A percentile compares a stretch with the other conserved stretches of the same genome.
phyloP scores from a whole-genome alignment of 2,113 vertebrate species.

The Saccopteryx bilineata region DNA sequence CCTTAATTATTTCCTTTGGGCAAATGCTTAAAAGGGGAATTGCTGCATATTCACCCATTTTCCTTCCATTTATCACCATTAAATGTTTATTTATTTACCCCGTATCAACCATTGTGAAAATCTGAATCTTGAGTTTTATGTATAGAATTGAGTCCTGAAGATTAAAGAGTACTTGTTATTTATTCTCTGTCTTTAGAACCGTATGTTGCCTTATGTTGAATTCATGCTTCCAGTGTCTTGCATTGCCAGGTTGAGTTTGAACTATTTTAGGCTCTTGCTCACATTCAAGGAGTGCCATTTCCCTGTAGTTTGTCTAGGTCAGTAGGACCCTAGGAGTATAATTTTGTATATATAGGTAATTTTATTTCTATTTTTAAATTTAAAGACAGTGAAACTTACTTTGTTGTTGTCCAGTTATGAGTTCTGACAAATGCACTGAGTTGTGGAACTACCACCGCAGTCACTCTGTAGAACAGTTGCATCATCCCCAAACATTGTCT shows the following conservation, averaged over 20 bases:
- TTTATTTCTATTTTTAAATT: background rate
- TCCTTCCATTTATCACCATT: background rate
- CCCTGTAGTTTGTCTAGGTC: background rate
- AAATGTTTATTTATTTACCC: background rate
- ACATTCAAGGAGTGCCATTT: background rate
- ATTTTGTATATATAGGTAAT: background rate
- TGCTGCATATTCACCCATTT: background rate
- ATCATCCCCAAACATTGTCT: background rate
- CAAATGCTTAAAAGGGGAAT: background rate
- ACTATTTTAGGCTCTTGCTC: background rate
- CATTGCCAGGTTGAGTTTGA: background rate
- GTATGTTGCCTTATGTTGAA: constrained; percentile 31
- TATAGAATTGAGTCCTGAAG: background rate
- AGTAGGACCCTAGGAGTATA: background rate
- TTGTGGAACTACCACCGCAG: background rate
- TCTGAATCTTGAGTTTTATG: constrained; percentile 1
- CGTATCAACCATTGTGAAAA: background rate
- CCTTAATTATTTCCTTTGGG: background rate
- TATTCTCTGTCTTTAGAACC: constrained; percentile 13
- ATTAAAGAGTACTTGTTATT: background rate
- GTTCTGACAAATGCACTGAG: background rate
- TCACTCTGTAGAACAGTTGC: background rate
- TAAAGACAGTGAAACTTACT: background rate
- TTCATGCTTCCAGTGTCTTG: background rate
- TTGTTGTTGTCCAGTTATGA: background rate